Evolutionary conservation across 2,888 invertebrate species (phyloP).

Genomic region (Leptothorax acervorum): DNA sequence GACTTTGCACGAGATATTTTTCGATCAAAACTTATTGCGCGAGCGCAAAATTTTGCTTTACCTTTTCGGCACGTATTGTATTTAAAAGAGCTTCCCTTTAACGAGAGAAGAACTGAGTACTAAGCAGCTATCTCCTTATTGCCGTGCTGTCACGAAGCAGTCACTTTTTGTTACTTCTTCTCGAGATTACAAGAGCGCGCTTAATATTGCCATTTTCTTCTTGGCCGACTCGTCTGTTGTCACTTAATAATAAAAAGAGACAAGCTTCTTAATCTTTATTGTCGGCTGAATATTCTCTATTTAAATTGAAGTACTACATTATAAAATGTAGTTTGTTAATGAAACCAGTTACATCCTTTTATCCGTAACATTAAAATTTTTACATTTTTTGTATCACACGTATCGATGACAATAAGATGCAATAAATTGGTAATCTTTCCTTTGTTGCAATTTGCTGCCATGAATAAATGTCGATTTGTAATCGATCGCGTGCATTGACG

Average conservation of each 20-base stretch:
- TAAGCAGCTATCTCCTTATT: constrained; percentile 41
- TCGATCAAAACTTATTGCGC: not conserved
- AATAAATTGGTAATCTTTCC: constrained; percentile 10
- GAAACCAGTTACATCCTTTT: not conserved
- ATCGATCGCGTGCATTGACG: constrained; percentile 44
- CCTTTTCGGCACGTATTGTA: not conserved
- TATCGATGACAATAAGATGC: not conserved
- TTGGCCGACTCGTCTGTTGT: constrained; percentile 10
- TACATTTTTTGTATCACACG: not conserved
- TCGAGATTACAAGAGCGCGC: constrained; percentile 32
- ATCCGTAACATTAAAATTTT: not conserved
- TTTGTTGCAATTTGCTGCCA: constrained; percentile 40
- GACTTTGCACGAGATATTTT: not conserved
- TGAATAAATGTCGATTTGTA: constrained; percentile 31
- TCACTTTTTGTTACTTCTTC: constrained; percentile 33
- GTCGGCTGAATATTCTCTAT: constrained; percentile 19
- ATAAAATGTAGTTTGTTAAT: constrained; percentile 10
- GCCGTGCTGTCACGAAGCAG: constrained; percentile 29
- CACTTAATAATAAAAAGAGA: constrained; percentile 31
- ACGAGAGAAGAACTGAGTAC: constrained; percentile 12
- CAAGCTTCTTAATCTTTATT: constrained; percentile 36
- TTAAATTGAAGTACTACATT: constrained; percentile 8
- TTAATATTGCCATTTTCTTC: constrained; percentile 49
- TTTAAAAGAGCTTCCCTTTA: constrained; percentile 5
- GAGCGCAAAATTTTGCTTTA: constrained; percentile 19